These are phyloP conservation scores for Meriones psammophilus DNA, from an alignment of 2,797 vertebrate genomes.

Conservation along the genomic window DNA sequence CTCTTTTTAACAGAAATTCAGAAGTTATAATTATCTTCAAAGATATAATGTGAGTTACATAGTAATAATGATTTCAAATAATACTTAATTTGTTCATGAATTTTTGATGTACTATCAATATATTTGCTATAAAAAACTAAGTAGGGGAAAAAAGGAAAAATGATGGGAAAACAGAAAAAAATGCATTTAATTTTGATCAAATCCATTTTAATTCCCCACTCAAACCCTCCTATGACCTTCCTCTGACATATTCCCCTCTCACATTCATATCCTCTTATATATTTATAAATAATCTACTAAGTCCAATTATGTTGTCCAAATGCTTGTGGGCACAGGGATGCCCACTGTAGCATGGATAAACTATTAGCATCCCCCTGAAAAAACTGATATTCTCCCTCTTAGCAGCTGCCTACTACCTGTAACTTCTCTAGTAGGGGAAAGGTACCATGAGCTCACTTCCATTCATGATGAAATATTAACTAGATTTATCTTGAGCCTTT, in stretches of 20 bases:
- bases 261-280: background rate
- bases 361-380: background rate
- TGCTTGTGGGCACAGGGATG: background rate
- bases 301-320: background rate
- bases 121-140: slow-evolving; percentile 37
- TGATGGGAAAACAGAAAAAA: accelerated
- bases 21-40: slow-evolving; percentile 37
- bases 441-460: background rate
- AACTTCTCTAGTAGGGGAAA: background rate
- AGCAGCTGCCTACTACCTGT: background rate
- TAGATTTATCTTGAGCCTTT: background rate
- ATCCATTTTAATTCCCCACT: background rate
- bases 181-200: background rate
- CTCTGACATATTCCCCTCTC: too few relatives aligned
- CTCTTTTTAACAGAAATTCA: slow-evolving; percentile 44
- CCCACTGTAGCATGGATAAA: background rate
- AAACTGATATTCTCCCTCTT: background rate
- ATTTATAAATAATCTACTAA: background rate
- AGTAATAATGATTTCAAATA: slow-evolving; percentile 14
- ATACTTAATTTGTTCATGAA: slow-evolving; percentile 37
- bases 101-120: slow-evolving; percentile 8
- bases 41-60: background rate
- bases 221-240: background rate
- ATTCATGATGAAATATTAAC: background rate
- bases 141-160: background rate